These are phyloP conservation scores for Falco novaeseelandiae DNA, from an alignment of 2,797 vertebrate genomes.

Conservation along the genomic window DNA sequence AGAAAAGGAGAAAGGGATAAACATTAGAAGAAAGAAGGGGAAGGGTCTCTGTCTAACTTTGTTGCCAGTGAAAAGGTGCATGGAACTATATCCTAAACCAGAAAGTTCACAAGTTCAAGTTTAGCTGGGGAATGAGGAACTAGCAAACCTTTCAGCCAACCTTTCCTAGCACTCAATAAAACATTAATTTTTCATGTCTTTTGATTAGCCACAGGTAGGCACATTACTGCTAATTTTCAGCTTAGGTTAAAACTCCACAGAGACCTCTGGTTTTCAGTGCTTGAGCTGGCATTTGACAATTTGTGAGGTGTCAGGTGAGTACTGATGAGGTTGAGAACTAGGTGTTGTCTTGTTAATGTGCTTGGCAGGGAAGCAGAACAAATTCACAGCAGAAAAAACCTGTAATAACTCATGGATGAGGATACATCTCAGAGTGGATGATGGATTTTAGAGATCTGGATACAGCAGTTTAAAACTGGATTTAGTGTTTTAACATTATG, in stretches of 20 bases:
- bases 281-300: slow-evolving; percentile 23
- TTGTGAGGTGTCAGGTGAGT: slow-evolving; percentile 53
- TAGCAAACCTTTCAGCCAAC: slow-evolving; percentile 6
- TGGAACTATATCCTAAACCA: not conserved
- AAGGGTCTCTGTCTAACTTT: not conserved
- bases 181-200: slow-evolving; percentile 39
- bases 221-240: slow-evolving; percentile 38
- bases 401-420: not conserved
- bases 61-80: not conserved
- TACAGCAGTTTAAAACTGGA: not conserved
- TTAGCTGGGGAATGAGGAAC: slow-evolving; percentile 4
- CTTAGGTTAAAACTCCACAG: slow-evolving; percentile 28
- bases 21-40: not conserved
- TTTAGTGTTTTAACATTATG: not conserved
- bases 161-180: slow-evolving; percentile 52
- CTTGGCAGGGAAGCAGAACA: slow-evolving; percentile 19
- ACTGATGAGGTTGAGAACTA: slow-evolving; percentile 32
- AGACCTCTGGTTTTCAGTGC: slow-evolving; percentile 14
- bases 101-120: not conserved
- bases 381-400: slow-evolving; percentile 6
- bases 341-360: slow-evolving; percentile 36
- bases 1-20: not conserved
- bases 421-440: not conserved
- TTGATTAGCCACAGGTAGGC: slow-evolving; percentile 33
- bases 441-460: not conserved